Evolutionary conservation across 2,113 vertebrate genomes (phyloP), one percentile per base, ranked within the genome.

Genomic region (Oriolus oriolus): DNA sequence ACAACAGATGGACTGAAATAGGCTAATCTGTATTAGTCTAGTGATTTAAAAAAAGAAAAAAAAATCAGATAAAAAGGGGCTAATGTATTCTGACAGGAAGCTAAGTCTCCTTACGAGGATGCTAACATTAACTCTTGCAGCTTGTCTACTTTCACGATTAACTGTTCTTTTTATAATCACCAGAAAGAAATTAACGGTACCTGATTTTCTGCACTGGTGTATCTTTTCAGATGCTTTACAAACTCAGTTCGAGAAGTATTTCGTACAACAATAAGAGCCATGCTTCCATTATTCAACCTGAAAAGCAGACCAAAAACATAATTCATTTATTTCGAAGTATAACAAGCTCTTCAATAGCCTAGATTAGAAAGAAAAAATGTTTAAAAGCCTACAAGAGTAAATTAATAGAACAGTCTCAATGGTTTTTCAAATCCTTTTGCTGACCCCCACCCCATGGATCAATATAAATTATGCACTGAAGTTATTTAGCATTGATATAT

Each of bases 141-240:
- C 75, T 83, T 76, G 52, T 89, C 82, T 95, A 50, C 76, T 61
- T 92, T 81, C 56, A 61, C 7, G 20, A 95, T 95, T 95, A 97
- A 96, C 84, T 91, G 65, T n/a, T 78, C 86, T 92, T 71, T 81
- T 93, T 61, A 73, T 95, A 95, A 95, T 41, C 92, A 95, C 84
- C 37, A 79, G 77, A 81, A 94, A 85, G 4, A 77, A 73, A 87
- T 83, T 49, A 50, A 65, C 11, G 8, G 73, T 98, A 98, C 98
- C 98, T 98, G 98, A 88, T 98, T 97, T 95, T 98, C 98, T 52
- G 93, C 41, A 84, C 98, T 97, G 92, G 96, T 88, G 4, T 99
- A 99, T 97, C 98, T 98, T 97, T 99, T 99, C 96, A 99, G 98
- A 84, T 99, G 99, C 95, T 98, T 99, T 97, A 99, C 96, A 97